phyloP scores from a whole-genome alignment of 2,888 invertebrate species.

The Caenorhabditis panamensis region DNA sequence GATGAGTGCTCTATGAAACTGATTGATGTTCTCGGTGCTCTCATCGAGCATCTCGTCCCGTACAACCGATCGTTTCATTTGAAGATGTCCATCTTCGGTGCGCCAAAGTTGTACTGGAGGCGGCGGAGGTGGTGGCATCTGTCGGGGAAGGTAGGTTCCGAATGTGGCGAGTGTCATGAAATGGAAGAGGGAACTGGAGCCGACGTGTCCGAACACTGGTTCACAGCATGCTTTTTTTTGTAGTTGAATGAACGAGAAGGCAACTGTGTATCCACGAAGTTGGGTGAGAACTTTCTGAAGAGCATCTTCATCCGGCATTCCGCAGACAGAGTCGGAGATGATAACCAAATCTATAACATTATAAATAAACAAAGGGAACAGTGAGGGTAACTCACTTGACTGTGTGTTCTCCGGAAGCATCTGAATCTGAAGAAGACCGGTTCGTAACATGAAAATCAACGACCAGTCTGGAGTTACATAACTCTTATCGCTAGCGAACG shows the following conservation, averaged over 20 bases:
- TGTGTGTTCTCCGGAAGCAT: constrained; percentile 88
- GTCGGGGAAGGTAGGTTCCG: constrained; percentile 83
- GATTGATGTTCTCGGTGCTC: constrained; percentile 32
- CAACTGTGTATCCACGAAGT: constrained; percentile 87
- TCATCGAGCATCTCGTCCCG: constrained; percentile 20
- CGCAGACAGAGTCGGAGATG: constrained; percentile 86
- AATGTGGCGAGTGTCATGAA: constrained; percentile 88
- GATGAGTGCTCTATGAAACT: constrained; percentile 83
- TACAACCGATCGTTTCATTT: constrained; percentile 8
- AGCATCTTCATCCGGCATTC: constrained; percentile 87
- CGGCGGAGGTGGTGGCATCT: constrained; percentile 23
- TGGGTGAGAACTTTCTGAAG: constrained; percentile 87
- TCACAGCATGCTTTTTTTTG: constrained; percentile 59
- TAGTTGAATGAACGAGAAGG: constrained; percentile 87
- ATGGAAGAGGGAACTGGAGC: constrained; percentile 87
- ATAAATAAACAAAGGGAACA: not conserved
- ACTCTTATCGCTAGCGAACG: constrained; percentile 57
- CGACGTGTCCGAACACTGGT: constrained; percentile 84
- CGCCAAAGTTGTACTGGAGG: not conserved
- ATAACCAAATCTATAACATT: constrained; percentile 82
- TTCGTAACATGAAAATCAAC: constrained; percentile 88
- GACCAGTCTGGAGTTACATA: constrained; percentile 72
- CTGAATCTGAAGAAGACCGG: constrained; percentile 87
- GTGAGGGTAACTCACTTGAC: constrained; percentile 85
- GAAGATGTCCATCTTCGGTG: not conserved